These are phyloP conservation scores for Dolomedes plantarius DNA, from an alignment of 2,888 invertebrate species.

Conservation along the genomic window DNA sequence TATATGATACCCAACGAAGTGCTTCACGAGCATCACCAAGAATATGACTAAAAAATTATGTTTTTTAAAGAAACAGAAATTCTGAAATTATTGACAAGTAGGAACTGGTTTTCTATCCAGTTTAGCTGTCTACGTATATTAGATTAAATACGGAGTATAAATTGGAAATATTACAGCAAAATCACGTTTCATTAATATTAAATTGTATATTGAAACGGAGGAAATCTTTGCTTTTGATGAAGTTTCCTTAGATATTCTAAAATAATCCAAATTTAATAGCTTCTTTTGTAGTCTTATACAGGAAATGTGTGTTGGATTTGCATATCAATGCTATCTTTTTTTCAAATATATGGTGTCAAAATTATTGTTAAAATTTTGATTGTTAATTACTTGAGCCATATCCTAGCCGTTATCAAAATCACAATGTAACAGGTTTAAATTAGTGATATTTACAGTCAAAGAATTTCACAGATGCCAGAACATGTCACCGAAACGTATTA, in stretches of 20 bases:
- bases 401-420: too few species aligned
- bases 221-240: constrained; percentile 41
- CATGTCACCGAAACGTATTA: too few species aligned
- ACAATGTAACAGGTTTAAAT: too few species aligned
- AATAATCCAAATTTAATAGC: too few species aligned
- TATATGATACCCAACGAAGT: constrained; percentile 44
- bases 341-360: too few species aligned
- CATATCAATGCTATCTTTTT: too few species aligned
- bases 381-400: too few species aligned
- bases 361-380: too few species aligned
- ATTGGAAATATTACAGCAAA: constrained; percentile 62
- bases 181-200: constrained; percentile 50
- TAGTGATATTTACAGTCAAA: too few species aligned
- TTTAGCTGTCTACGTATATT: constrained; percentile 44
- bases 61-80: constrained; percentile 20
- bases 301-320: too few species aligned
- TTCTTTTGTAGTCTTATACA: too few species aligned
- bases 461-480: too few species aligned
- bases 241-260: neutral
- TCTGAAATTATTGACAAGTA: constrained; percentile 35
- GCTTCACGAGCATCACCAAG: constrained; percentile 5
- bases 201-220: constrained; percentile 60
- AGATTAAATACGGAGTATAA: constrained; percentile 50
- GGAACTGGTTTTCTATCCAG: constrained; percentile 51
- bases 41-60: constrained; percentile 2